phyloP scores from a whole-genome alignment of 2,113 vertebrate genomes.

The Haplochromis burtoni region DNA sequence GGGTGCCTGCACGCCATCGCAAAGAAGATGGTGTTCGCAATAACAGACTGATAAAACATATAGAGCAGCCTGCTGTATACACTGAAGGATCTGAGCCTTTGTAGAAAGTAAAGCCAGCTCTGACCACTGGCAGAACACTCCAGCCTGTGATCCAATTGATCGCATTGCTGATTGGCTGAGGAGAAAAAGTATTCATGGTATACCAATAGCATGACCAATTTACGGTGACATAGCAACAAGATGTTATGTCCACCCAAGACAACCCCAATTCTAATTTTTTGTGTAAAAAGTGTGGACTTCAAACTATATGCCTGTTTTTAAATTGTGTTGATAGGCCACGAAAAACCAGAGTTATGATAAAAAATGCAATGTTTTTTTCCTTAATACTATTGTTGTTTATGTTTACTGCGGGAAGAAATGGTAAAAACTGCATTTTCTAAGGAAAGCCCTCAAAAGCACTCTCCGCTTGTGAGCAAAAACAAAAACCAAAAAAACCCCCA shows the following conservation, averaged over 20 bases:
- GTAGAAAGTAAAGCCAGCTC: neutral
- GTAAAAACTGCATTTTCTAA: neutral
- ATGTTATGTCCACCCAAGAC: neutral
- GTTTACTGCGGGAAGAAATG: neutral
- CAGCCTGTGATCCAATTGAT: neutral
- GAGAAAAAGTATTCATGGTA: neutral
- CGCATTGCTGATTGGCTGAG: neutral
- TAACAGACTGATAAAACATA: neutral
- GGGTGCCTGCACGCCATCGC: neutral
- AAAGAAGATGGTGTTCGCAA: neutral
- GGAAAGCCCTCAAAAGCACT: neutral
- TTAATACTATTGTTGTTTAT: neutral
- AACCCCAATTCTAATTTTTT: neutral
- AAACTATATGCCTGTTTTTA: neutral
- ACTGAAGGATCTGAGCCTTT: neutral
- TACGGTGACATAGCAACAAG: neutral
- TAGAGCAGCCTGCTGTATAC: neutral
- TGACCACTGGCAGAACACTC: neutral
- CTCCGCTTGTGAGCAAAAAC: neutral
- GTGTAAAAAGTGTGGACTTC: neutral
- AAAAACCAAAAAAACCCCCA: fast-evolving
- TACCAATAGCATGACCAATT: neutral
- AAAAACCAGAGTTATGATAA: neutral
- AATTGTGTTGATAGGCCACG: neutral
- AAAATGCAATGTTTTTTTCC: neutral